These are phyloP conservation scores for Bujurquina vittata DNA, from an alignment of 2,113 vertebrate genomes.

Conservation along the genomic window DNA sequence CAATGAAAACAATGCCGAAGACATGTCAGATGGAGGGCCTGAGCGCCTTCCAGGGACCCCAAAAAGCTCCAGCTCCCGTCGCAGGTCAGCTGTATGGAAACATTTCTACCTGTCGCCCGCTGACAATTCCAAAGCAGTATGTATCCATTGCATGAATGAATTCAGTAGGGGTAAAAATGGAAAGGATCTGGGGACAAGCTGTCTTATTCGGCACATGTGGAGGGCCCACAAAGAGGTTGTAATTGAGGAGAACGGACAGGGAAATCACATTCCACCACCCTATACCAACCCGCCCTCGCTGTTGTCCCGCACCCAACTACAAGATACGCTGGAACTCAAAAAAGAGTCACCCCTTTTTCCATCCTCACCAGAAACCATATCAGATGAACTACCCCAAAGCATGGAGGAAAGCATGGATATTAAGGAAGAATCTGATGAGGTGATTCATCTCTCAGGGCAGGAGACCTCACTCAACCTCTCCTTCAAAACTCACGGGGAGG, in stretches of 20 bases:
- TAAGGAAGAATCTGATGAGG: constrained; percentile 83
- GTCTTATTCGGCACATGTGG: constrained; percentile 98
- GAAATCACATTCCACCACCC: constrained; percentile 87
- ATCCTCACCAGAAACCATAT: constrained; percentile 86
- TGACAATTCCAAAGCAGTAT: constrained; percentile 97
- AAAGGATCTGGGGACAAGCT: constrained; percentile 96
- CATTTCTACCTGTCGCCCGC: constrained; percentile 95
- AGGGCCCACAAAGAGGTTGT: constrained; percentile 94
- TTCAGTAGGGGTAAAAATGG: constrained; percentile 97
- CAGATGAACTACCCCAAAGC: constrained; percentile 75
- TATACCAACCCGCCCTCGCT: constrained; percentile 88
- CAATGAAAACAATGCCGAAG: constrained; percentile 80
- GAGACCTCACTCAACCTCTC: constrained; percentile 79
- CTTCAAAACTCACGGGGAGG: constrained; percentile 81
- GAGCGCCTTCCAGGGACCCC: constrained; percentile 84
- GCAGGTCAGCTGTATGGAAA: constrained; percentile 96
- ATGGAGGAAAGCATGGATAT: constrained; percentile 69
- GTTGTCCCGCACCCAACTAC: constrained; percentile 81
- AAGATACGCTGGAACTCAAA: constrained; percentile 81
- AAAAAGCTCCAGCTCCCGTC: constrained; percentile 88
- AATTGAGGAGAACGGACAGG: constrained; percentile 92
- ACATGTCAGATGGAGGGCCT: constrained; percentile 77
- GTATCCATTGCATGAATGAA: constrained; percentile 97
- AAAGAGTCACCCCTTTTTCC: constrained; percentile 78
- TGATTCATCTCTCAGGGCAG: constrained; percentile 78